These are phyloP conservation scores for Poecilobothrus nobilitatus DNA, from an alignment of 2,888 invertebrate genomes.

Conservation along the genomic window DNA sequence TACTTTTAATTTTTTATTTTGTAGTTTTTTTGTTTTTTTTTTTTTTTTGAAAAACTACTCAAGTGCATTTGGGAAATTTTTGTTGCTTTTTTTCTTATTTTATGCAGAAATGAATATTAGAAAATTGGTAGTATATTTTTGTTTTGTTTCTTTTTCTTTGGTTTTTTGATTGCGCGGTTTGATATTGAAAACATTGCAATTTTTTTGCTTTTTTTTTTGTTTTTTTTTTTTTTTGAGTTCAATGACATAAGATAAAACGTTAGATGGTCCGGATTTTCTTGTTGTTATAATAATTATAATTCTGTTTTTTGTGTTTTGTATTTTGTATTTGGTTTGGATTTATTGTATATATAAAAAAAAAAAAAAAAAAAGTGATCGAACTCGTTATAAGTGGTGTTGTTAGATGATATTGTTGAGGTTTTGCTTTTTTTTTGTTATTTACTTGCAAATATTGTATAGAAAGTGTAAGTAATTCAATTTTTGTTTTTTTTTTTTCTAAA, in stretches of 20 bases:
- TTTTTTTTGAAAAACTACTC: not conserved
- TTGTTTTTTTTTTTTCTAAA: not conserved
- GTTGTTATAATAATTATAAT: not conserved
- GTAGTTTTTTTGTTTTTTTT: not conserved
- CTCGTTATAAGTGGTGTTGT: not conserved
- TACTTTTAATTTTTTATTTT: too few species aligned
- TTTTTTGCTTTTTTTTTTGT: too few species aligned
- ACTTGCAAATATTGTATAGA: not conserved
- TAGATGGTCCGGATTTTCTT: slow-evolving; percentile 3
- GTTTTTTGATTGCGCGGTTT: not conserved
- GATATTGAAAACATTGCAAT: slow-evolving; percentile 1
- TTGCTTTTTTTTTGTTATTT: not conserved
- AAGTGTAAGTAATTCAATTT: not conserved
- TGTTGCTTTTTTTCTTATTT: not conserved
- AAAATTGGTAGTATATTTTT: not conserved
- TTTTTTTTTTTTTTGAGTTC: not conserved
- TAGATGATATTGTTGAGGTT: not conserved
- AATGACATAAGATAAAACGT: not conserved
- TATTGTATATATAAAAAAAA: not conserved
- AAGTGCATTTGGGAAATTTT: not conserved
- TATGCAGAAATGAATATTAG: not conserved
- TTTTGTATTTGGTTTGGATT: too few species aligned
- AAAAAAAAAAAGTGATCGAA: not conserved
- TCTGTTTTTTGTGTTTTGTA: too few species aligned
- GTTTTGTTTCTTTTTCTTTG: too few species aligned